phyloP scores from a whole-genome alignment of 1,140 invertebrate species.

The Drosophila sturtevanti region DNA sequence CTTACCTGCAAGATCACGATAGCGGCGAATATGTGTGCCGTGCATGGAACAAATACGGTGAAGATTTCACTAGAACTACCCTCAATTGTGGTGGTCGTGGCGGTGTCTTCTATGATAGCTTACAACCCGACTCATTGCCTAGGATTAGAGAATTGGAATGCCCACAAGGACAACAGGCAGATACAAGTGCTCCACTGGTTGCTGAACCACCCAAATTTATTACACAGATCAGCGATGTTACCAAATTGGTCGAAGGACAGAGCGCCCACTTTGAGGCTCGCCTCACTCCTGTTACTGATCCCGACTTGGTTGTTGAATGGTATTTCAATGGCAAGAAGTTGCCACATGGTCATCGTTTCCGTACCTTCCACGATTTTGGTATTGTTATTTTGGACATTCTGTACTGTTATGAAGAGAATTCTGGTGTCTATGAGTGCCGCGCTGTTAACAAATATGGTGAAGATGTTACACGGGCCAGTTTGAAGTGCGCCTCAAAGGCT shows the following conservation, averaged over 20 bases:
- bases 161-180: constrained; percentile 84
- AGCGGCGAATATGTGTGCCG: constrained; percentile 96
- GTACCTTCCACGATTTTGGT: constrained; percentile 98
- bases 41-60: constrained; percentile 94
- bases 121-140: constrained; percentile 96
- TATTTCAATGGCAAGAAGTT: constrained; percentile 96
- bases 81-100: constrained; percentile 92
- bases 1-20: constrained; percentile 96
- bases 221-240: constrained; percentile 92
- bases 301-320: constrained; percentile 97
- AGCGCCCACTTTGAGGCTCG: constrained; percentile 97
- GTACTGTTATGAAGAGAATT: constrained; percentile 98
- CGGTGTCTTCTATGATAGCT: constrained; percentile 95
- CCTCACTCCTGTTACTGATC: constrained; percentile 95
- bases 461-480: constrained; percentile 92
- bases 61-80: constrained; percentile 92
- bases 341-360: constrained; percentile 95
- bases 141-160: constrained; percentile 95
- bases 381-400: constrained; percentile 98
- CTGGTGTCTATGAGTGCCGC: constrained; percentile 95
- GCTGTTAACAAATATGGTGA: constrained; percentile 96
- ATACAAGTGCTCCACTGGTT: constrained; percentile 86
- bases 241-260: constrained; percentile 94
- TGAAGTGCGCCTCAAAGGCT: constrained; percentile 94
- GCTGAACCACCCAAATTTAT: constrained; percentile 94